phyloP scores from a whole-genome alignment of 2,888 invertebrate species.

The Phengaris arion region DNA sequence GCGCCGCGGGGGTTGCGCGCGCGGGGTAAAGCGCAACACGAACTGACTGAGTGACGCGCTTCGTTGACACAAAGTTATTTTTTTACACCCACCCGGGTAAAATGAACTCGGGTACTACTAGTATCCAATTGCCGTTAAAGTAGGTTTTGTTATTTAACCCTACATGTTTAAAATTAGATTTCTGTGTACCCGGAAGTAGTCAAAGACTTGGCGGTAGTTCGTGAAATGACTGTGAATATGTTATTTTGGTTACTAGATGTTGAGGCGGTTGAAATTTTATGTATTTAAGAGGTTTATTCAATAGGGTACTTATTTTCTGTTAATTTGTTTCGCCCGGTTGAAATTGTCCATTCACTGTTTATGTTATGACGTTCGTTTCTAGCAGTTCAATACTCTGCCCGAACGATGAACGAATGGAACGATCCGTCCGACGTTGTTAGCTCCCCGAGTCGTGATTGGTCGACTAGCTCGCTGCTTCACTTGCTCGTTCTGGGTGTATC shows the following conservation, averaged over 20 bases:
- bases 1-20: slow-evolving; percentile 40
- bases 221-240: slow-evolving; percentile 28
- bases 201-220: slow-evolving; percentile 5
- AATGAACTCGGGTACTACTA: slow-evolving; percentile 8
- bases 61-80: slow-evolving; percentile 23
- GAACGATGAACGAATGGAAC: slow-evolving; percentile 58
- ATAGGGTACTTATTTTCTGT: slow-evolving; percentile 28
- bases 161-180: slow-evolving; percentile 17
- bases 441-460: slow-evolving; percentile 53
- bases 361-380: slow-evolving; percentile 36
- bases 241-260: slow-evolving; percentile 27
- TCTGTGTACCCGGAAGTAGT: slow-evolving; percentile 23
- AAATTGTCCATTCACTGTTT: slow-evolving; percentile 18
- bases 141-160: slow-evolving; percentile 7
- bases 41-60: slow-evolving; percentile 25
- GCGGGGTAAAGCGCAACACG: slow-evolving; percentile 31
- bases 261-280: slow-evolving; percentile 28
- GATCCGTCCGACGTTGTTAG: slow-evolving; percentile 71
- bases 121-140: slow-evolving; percentile 5
- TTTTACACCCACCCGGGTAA: slow-evolving; percentile 6
- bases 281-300: slow-evolving; percentile 28
- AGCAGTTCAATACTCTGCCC: slow-evolving; percentile 39
- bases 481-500: neutral
- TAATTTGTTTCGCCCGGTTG: slow-evolving; percentile 22
- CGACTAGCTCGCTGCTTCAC: slow-evolving; percentile 25